A percentile compares a stretch with the other conserved stretches of the same genome.
Evolutionary conservation across 2,797 vertebrate species (phyloP).

Genomic region (Tragopan temminckii): DNA sequence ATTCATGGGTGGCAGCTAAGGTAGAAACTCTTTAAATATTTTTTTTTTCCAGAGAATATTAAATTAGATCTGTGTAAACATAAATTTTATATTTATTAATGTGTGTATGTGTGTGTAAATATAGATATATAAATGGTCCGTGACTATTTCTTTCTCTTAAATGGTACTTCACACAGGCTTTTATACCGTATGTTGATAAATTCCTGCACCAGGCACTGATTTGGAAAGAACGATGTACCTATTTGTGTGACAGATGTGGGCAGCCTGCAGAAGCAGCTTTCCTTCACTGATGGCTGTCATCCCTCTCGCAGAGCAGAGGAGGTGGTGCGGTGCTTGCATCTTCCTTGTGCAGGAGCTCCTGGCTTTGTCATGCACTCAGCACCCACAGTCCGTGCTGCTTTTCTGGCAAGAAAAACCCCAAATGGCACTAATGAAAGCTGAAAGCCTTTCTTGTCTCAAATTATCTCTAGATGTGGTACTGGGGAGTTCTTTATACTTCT

Average conservation of each 20-base stretch:
- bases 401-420: neutral
- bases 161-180: slow-evolving; percentile 68
- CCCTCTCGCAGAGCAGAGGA: neutral
- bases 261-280: slow-evolving; percentile 42
- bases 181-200: slow-evolving; percentile 31
- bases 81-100: slow-evolving; percentile 68
- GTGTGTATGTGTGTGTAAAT: slow-evolving; percentile 32
- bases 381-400: neutral
- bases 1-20: slow-evolving; percentile 60
- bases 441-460: neutral
- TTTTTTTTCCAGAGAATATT: slow-evolving; percentile 54
- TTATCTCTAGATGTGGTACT: neutral
- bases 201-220: slow-evolving; percentile 42
- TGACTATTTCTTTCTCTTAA: slow-evolving; percentile 58
- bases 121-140: slow-evolving; percentile 64
- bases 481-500: slow-evolving; percentile 6
- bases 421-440: slow-evolving; percentile 13
- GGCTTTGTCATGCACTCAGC: neutral
- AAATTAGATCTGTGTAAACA: slow-evolving; percentile 71
- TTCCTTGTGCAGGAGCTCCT: slow-evolving; percentile 5
- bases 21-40: slow-evolving; percentile 43
- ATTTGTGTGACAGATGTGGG: neutral
- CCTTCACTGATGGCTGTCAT: slow-evolving; percentile 16
- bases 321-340: neutral
- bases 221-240: neutral